Conservation (phyloP, 1,140 invertebrate species). For the Drosophila elegans region DNA sequence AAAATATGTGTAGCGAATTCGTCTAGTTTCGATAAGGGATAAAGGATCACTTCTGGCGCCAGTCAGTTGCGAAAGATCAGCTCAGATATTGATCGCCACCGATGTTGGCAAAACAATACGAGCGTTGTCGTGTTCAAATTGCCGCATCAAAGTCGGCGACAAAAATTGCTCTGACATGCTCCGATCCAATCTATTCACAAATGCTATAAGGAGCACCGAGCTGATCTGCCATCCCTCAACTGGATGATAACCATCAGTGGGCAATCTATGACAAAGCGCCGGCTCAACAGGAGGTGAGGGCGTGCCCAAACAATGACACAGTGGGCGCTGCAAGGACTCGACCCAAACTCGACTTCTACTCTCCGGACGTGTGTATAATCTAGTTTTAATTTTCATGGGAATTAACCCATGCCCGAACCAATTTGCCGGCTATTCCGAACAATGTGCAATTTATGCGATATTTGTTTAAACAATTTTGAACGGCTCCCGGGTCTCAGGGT, state of each 20-base stretch:
- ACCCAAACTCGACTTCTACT: not conserved
- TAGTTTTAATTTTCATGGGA: conserved; percentile 82
- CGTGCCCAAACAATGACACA: conserved; percentile 82
- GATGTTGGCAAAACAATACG: conserved; percentile 75
- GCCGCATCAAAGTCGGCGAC: conserved; percentile 68
- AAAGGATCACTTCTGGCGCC: conserved; percentile 42
- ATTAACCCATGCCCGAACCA: conserved; percentile 65
- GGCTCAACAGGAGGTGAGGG: conserved; percentile 48
- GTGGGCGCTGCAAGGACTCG: conserved; percentile 75
- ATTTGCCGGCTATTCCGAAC: conserved; percentile 38
- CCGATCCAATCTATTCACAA: conserved; percentile 50
- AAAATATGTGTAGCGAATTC: conserved; percentile 27
- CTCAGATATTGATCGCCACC: conserved; percentile 46
- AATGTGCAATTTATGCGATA: conserved; percentile 68
- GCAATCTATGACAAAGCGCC: conserved; percentile 67
- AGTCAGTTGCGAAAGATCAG: conserved; percentile 64
- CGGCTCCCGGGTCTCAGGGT: conserved; percentile 3
- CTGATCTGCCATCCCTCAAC: conserved; percentile 15
- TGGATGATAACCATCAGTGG: conserved; percentile 66
- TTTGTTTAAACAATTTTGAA: conserved; percentile 67
- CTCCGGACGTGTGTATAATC: conserved; percentile 66
- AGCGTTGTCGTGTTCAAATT: conserved; percentile 14
- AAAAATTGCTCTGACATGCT: conserved; percentile 54
- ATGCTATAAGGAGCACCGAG: conserved; percentile 7
- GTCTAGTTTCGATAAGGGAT: conserved; percentile 17